These are phyloP conservation scores for Entelurus aequoreus DNA, from an alignment of 2,113 vertebrate genomes.

Conservation along the genomic window DNA sequence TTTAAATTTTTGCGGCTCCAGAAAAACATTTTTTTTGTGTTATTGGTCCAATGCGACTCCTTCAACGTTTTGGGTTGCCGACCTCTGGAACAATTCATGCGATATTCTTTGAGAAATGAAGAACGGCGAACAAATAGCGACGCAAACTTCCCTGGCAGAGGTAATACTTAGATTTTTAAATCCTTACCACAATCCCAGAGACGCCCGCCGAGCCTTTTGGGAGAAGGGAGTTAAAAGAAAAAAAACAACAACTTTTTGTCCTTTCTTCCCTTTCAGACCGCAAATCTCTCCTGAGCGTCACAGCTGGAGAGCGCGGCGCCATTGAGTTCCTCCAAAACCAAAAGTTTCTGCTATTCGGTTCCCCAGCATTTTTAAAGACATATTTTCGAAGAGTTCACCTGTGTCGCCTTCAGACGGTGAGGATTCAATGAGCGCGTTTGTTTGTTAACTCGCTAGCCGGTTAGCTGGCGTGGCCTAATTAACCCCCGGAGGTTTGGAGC, in stretches of 20 bases:
- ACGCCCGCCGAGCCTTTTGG: too few relatives aligned
- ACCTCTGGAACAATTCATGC: too few relatives aligned
- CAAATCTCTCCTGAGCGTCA: constrained; percentile 23
- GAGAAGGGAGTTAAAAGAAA: background rate
- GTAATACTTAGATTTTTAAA: background rate
- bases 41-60: too few relatives aligned
- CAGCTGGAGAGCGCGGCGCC: constrained; percentile 2
- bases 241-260: constrained; percentile 15
- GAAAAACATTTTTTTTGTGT: too few relatives aligned
- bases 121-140: background rate
- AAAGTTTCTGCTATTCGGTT: background rate
- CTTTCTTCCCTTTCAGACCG: constrained; percentile 13
- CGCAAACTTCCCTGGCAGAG: background rate
- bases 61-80: too few relatives aligned
- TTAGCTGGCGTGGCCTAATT: constrained; percentile 81
- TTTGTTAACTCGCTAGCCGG: constrained; percentile 56
- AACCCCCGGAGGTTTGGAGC: constrained; percentile 73
- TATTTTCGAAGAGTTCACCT: background rate
- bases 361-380: constrained; percentile 6
- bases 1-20: too few relatives aligned
- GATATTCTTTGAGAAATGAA: too few relatives aligned
- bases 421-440: constrained; percentile 46
- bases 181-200: background rate
- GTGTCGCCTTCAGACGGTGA: constrained; percentile 14
- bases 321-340: background rate